Evolutionary conservation across 2,113 vertebrate species (phyloP).

Genomic region (Pseudopipra pipra): DNA sequence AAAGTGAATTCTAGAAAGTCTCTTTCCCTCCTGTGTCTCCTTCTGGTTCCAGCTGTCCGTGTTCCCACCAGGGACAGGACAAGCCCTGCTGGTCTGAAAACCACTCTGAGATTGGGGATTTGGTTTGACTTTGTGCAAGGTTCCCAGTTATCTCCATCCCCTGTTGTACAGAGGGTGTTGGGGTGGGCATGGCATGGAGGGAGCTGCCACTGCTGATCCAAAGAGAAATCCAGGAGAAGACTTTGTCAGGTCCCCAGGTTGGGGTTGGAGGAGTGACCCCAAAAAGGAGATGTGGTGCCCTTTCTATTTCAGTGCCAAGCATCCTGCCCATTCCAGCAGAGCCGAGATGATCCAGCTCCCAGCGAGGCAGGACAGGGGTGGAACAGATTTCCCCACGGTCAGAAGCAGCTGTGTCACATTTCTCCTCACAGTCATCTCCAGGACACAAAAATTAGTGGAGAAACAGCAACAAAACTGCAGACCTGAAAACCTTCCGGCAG

Average conservation of each 20-base stretch:
- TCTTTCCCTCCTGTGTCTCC: background rate
- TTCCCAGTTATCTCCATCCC: background rate
- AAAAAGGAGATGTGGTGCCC: background rate
- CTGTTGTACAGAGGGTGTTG: accelerated
- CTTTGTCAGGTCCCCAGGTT: accelerated
- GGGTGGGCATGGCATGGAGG: accelerated
- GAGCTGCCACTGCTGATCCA: accelerated
- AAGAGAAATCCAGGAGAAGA: background rate
- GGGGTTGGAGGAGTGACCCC: accelerated
- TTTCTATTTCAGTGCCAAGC: background rate
- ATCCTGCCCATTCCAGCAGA: background rate
- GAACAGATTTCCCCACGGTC: background rate
- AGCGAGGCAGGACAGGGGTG: background rate
- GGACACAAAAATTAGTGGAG: background rate
- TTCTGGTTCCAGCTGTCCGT: background rate
- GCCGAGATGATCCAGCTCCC: background rate
- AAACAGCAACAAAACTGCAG: background rate
- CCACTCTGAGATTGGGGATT: accelerated
- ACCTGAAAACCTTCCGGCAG: background rate
- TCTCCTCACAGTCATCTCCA: background rate
- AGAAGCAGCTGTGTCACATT: background rate
- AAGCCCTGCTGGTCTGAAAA: background rate
- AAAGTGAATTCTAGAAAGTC: constrained; percentile 1
- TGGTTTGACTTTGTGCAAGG: background rate
- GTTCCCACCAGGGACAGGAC: background rate